These are phyloP conservation scores for Ceratina japonica DNA, from an alignment of 1,140 invertebrate genomes.

Conservation along the genomic window DNA sequence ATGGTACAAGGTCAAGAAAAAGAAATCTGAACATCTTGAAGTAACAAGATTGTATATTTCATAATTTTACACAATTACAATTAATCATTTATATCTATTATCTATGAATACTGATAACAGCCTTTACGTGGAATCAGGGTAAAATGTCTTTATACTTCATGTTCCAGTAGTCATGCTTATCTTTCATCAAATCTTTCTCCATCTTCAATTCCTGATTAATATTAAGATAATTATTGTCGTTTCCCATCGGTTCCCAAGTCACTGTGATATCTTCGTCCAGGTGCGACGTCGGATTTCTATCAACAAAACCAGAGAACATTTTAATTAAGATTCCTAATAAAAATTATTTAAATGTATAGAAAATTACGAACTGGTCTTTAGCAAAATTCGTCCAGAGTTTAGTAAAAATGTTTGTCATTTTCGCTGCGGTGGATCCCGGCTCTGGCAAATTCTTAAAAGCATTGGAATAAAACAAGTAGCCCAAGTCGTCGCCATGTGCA, in stretches of 20 bases:
- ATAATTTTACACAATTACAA: background rate
- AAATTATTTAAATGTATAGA: background rate
- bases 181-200: slow-evolving; percentile 71
- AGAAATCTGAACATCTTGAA: background rate
- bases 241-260: slow-evolving; percentile 76
- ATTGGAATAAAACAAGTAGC: slow-evolving; percentile 82
- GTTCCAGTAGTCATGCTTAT: slow-evolving; percentile 76
- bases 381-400: slow-evolving; percentile 80
- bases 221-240: slow-evolving; percentile 74
- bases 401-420: slow-evolving; percentile 74
- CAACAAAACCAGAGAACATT: background rate
- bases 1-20: background rate
- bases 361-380: slow-evolving; percentile 77
- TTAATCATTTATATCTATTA: background rate
- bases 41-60: background rate
- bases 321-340: background rate
- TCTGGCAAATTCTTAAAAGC: slow-evolving; percentile 69
- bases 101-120: background rate
- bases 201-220: slow-evolving; percentile 74
- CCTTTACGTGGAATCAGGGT: background rate
- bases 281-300: slow-evolving; percentile 78
- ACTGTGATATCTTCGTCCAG: slow-evolving; percentile 69
- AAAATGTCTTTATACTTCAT: slow-evolving; percentile 65
- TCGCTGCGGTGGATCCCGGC: slow-evolving; percentile 61
- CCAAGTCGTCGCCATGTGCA: slow-evolving; percentile 86